Percentiles rank a stretch among this genome's conserved stretches.
Evolutionary conservation across 2,113 vertebrate genomes (phyloP).

Genomic region (Tautogolabrus adspersus): DNA sequence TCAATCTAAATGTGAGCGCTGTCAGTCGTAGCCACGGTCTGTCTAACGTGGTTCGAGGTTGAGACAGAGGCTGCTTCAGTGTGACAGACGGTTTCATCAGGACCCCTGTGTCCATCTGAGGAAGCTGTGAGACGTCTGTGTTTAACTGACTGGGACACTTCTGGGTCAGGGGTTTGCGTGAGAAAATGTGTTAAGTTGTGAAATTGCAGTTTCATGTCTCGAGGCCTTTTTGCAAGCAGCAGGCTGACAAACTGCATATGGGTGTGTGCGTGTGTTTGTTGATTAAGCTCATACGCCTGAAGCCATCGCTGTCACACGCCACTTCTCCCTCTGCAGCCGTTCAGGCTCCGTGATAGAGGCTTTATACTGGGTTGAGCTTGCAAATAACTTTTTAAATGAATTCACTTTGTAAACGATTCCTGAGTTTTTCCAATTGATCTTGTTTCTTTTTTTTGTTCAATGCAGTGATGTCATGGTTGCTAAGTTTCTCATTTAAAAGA

Average conservation of each 20-base stretch:
- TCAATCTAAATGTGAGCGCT: neutral
- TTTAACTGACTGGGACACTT: conserved; percentile 43
- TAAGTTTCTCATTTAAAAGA: neutral
- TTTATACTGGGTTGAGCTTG: neutral
- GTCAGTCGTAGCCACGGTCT: neutral
- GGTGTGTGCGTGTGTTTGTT: conserved; percentile 6
- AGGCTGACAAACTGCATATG: neutral
- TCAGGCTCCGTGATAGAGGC: conserved; percentile 36
- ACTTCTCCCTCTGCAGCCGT: conserved; percentile 9
- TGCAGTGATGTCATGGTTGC: neutral
- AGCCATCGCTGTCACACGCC: conserved; percentile 8
- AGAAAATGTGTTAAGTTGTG: conserved; percentile 6
- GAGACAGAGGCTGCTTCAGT: conserved; percentile 2
- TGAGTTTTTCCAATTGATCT: conserved; percentile 1
- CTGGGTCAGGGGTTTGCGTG: conserved; percentile 25
- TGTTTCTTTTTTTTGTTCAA: neutral
- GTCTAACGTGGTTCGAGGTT: neutral
- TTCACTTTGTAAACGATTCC: neutral
- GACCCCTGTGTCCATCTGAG: neutral
- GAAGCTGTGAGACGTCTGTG: neutral
- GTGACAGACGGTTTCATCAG: conserved; percentile 17
- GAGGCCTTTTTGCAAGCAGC: conserved; percentile 3
- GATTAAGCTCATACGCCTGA: conserved; percentile 6
- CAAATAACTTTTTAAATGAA: neutral
- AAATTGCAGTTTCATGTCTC: conserved; percentile 21